A percentile compares a stretch with the other conserved stretches of the same genome.
Evolutionary conservation across 2,113 vertebrate species (phyloP).

Genomic region (Gadus chalcogrammus): DNA sequence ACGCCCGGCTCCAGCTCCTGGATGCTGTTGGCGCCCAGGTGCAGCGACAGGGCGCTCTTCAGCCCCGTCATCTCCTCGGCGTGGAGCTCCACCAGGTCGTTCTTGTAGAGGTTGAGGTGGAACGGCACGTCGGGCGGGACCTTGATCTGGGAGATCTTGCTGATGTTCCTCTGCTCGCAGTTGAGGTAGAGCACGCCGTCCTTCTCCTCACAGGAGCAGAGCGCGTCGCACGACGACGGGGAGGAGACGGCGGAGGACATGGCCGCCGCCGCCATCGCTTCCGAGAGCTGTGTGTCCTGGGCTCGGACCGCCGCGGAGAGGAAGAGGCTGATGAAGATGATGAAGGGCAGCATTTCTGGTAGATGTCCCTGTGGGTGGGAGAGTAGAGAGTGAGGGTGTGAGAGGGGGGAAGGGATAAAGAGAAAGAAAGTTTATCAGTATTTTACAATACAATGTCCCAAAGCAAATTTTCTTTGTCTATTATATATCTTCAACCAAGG

Average conservation of each 20-base stretch:
- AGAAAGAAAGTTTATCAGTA: conserved; percentile 18
- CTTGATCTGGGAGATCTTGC: conserved; percentile 84
- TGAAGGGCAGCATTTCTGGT: conserved; percentile 83
- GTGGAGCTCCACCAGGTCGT: conserved; percentile 81
- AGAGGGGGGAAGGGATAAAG: conserved; percentile 4
- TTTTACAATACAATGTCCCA: conserved; percentile 1
- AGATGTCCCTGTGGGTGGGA: conserved; percentile 55
- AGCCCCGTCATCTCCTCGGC: conserved; percentile 86
- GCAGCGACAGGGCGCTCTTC: conserved; percentile 84
- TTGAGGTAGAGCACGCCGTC: conserved; percentile 86
- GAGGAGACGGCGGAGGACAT: conserved; percentile 30
- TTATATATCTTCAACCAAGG: conserved; percentile 37
- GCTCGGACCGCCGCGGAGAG: conserved; percentile 64
- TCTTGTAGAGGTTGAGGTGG: conserved; percentile 91
- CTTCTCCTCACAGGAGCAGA: conserved; percentile 90
- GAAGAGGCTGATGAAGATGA: conserved; percentile 75
- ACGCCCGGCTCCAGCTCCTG: conserved; percentile 91
- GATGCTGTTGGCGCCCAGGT: conserved; percentile 95
- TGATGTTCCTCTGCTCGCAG: conserved; percentile 89
- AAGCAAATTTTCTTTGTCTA: conserved; percentile 11
- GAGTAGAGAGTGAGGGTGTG: conserved; percentile 5
- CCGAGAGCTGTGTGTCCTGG: conserved; percentile 71
- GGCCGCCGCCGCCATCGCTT: conserved; percentile 32
- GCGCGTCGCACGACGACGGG: conserved; percentile 78
- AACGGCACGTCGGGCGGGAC: conserved; percentile 85